Conservation (phyloP, 2,888 invertebrate genomes). For the Idaea biselata region DNA sequence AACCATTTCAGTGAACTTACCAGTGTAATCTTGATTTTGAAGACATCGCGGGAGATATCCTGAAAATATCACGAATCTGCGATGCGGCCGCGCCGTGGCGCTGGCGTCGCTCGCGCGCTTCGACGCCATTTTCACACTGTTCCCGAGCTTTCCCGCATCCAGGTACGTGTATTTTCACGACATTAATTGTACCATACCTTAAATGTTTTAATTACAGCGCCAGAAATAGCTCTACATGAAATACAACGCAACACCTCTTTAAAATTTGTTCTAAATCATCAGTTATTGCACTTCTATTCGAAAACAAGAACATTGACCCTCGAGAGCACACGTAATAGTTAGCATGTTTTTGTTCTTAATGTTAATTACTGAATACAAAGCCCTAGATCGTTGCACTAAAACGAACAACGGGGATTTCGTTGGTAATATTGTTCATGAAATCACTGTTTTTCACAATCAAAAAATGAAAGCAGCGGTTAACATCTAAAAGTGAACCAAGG, state of each 20-base stretch:
- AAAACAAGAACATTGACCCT: conserved; percentile 70
- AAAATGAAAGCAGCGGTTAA: conserved; percentile 56
- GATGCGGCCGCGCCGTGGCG: conserved; percentile 71
- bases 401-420: conserved; percentile 34
- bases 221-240: conserved; percentile 7
- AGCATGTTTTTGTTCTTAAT: conserved; percentile 74
- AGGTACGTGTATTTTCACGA: conserved; percentile 59
- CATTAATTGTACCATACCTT: conserved; percentile 25
- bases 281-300: conserved; percentile 30
- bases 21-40: conserved; percentile 58
- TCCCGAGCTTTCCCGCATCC: conserved; percentile 73
- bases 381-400: conserved; percentile 37
- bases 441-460: conserved; percentile 31
- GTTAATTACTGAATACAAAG: conserved; percentile 57
- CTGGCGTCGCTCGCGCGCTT: conserved; percentile 61
- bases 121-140: conserved; percentile 78
- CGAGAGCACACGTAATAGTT: conserved; percentile 73
- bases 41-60: conserved; percentile 79
- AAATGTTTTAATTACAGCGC: conserved; percentile 21
- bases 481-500: conserved; percentile 70
- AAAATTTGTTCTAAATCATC: conserved; percentile 10
- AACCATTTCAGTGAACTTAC: conserved; percentile 30
- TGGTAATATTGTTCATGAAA: conserved; percentile 32
- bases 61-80: conserved; percentile 78
- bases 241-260: conserved; percentile 17